Percentiles rank a stretch among this genome's conserved stretches.
phyloP scores from a whole-genome alignment of 2,888 invertebrate genomes.

The Meiosimyza decipiens region DNA sequence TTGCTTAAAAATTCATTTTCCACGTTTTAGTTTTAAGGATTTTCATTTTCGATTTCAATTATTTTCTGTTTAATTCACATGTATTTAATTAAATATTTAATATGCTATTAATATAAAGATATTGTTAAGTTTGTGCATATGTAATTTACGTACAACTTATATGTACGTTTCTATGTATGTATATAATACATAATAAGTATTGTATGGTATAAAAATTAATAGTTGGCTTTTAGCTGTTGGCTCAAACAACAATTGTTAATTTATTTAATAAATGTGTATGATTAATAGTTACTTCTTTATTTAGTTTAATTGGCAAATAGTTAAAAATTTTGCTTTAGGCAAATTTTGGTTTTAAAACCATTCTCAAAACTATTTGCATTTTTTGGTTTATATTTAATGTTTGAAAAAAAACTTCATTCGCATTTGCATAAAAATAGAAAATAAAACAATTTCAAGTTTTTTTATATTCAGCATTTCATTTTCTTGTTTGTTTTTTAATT shows the following conservation, averaged over 20 bases:
- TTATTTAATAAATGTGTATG: slow-evolving; percentile 4
- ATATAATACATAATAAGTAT: slow-evolving; percentile 30
- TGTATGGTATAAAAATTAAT: slow-evolving; percentile 31
- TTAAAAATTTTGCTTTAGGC: not conserved
- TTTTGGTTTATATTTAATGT: not conserved
- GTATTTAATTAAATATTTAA: slow-evolving; percentile 9
- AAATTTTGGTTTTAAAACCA: slow-evolving; percentile 3
- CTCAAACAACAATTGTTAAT: slow-evolving; percentile 20
- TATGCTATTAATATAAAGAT: slow-evolving; percentile 1
- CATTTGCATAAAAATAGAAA: no score
- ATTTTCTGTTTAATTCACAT: slow-evolving; percentile 12
- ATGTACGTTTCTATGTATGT: slow-evolving; percentile 10
- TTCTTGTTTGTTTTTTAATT: no score
- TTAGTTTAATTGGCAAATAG: not conserved
- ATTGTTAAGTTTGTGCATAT: slow-evolving; percentile 19
- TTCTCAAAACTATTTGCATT: not conserved
- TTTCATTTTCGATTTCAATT: not conserved
- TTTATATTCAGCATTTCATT: no score
- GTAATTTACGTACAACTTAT: not conserved
- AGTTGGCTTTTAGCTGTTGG: slow-evolving; percentile 33
- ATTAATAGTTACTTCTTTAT: slow-evolving; percentile 11
- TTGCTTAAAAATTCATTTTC: not conserved
- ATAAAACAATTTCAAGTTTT: no score
- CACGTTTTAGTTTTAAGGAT: slow-evolving; percentile 5
- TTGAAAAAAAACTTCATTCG: no score